Percentiles rank a stretch among this genome's conserved stretches.
Evolutionary conservation across 2,113 vertebrate genomes (phyloP).

Genomic region (Uria aalge): DNA sequence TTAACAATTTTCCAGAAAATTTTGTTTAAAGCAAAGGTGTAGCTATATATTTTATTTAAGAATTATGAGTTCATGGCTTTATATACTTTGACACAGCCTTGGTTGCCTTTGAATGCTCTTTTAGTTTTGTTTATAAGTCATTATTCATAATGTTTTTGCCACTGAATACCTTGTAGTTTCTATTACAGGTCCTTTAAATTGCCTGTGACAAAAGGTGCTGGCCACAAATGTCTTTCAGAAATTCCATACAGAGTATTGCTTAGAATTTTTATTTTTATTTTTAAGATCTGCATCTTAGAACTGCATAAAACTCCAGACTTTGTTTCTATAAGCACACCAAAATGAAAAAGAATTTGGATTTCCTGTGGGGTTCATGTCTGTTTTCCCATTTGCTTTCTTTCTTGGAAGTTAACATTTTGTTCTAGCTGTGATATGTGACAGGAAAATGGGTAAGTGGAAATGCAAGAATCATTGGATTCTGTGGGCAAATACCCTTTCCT

Average conservation of each 20-base stretch:
- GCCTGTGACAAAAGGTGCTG: not conserved
- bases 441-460: not conserved
- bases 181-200: not conserved
- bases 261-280: not conserved
- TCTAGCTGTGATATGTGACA: not conserved
- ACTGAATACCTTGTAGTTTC: not conserved
- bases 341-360: not conserved
- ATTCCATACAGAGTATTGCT: not conserved
- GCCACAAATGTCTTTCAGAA: not conserved
- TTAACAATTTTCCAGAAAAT: not conserved
- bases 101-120: not conserved
- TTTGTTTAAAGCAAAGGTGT: not conserved
- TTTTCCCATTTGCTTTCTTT: not conserved
- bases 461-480: not conserved
- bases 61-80: not conserved
- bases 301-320: not conserved
- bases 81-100: not conserved
- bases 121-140: not conserved
- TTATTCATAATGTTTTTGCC: not conserved
- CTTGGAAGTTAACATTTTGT: not conserved
- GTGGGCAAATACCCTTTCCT: not conserved
- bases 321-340: not conserved
- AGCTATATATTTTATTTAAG: not conserved
- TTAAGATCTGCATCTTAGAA: not conserved
- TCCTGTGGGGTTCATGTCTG: not conserved